Percentiles rank a stretch among this genome's conserved stretches.
These are phyloP conservation scores for Percopsis transmontana DNA, from an alignment of 2,113 vertebrate genomes.

Conservation along the genomic window DNA sequence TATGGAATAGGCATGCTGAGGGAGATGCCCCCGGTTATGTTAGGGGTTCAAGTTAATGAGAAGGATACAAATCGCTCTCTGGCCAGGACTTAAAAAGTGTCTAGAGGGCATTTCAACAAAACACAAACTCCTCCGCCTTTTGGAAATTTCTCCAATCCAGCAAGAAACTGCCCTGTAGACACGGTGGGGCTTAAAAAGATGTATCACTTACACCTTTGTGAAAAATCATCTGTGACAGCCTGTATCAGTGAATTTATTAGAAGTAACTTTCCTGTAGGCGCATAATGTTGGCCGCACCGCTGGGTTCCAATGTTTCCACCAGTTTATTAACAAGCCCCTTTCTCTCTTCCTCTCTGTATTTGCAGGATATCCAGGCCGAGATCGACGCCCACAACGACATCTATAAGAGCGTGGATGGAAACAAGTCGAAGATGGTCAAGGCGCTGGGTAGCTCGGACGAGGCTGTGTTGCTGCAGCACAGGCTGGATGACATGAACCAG, in stretches of 20 bases:
- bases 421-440: slow-evolving; percentile 96
- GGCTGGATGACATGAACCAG: slow-evolving; percentile 98
- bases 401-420: slow-evolving; percentile 95
- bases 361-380: slow-evolving; percentile 97
- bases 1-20: slow-evolving; percentile 14
- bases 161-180: slow-evolving; percentile 31
- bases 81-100: slow-evolving; percentile 25
- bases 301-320: not conserved
- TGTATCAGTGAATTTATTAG: slow-evolving; percentile 19
- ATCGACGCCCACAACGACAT: slow-evolving; percentile 99
- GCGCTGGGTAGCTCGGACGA: slow-evolving; percentile 94
- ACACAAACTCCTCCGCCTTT: slow-evolving; percentile 36
- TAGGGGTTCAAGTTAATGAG: slow-evolving; percentile 5
- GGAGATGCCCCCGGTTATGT: slow-evolving; percentile 21
- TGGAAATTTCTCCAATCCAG: slow-evolving; percentile 37
- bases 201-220: slow-evolving; percentile 12
- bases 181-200: slow-evolving; percentile 4
- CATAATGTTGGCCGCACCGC: not conserved
- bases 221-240: slow-evolving; percentile 25
- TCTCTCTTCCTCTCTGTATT: slow-evolving; percentile 40
- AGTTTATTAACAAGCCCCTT: not conserved
- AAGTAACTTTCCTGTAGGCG: slow-evolving; percentile 8
- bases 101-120: slow-evolving; percentile 30
- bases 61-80: slow-evolving; percentile 32
- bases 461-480: slow-evolving; percentile 89